Base-by-base conservation (phyloP, 2,888 invertebrate species). In the Steinernema carpocapsae region DNA sequence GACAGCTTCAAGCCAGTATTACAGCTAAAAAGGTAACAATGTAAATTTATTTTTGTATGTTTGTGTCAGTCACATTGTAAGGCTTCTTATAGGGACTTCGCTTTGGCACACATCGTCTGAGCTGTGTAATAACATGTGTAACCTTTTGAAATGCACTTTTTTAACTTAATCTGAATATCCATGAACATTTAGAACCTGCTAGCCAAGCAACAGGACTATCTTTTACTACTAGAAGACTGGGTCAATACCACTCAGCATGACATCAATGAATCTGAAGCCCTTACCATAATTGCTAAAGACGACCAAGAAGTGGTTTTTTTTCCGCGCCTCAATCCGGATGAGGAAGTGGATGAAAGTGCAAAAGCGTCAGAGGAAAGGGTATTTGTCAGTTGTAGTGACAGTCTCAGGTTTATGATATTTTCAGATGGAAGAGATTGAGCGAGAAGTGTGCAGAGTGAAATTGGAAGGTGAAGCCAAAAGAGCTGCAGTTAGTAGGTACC, bases 241-340 rank as follows among this genome's bases (percentile, higher is more conserved):
- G 32, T 64, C 64, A 64, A 29, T 17, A 64, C 64, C 1, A 64
- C 64, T 2, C 64, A 64, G 19, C 64, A 64, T 26, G 64, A 64
- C 64, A 64, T 64, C 32, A 64, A 64, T 29, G 64, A 64, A 32
- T 12, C 64, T 3, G 64, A 64, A 26, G 64, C 64, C 3, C 37
- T 64, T 1, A 32, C 64, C 17, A 26, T 64, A 2, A 32, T 64
- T 3, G 29, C 64, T 14, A 29, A 64, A 32, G 64, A 64, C 14
- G 19, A n/a, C 29, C 64, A 64, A 17, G 19, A 64, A 12, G 64
- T 6, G n/a, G 37, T 14, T 6, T 1, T 14, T 6, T 1, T 64
- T 14, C 64, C 64, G 3, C 29, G 26, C 4, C 48, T 14, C 19
- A 14, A 48, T 4, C 24, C 64, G 64, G 26, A 64, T 4, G 64